Evolutionary conservation across 2,113 vertebrate genomes (phyloP).

Genomic region (Mustelus asterias): DNA sequence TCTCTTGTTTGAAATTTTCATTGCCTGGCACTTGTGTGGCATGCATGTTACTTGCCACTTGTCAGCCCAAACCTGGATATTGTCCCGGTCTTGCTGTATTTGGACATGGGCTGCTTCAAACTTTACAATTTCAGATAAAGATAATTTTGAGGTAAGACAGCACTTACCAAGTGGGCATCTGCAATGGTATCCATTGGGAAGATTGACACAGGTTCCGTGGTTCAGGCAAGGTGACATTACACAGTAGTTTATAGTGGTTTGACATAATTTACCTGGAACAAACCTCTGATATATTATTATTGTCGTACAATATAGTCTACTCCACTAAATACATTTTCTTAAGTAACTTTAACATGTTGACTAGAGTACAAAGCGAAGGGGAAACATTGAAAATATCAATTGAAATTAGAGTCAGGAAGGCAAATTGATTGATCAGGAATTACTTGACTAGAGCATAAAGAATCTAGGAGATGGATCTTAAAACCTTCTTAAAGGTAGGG

Average conservation of each 20-base stretch:
- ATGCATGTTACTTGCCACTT: too few relatives aligned
- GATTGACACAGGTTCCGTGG: slow-evolving; percentile 53
- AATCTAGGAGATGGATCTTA: not conserved
- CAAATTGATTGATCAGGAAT: not conserved
- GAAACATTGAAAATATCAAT: not conserved
- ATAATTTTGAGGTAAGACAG: not conserved
- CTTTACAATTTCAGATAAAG: not conserved
- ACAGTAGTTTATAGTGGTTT: slow-evolving; percentile 53
- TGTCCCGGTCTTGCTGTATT: too few relatives aligned
- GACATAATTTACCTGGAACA: slow-evolving; percentile 52
- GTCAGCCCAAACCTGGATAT: too few relatives aligned
- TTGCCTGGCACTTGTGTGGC: too few relatives aligned
- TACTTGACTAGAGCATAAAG: not conserved
- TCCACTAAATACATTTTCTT: not conserved
- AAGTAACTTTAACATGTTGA: slow-evolving; percentile 10
- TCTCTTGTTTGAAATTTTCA: too few relatives aligned
- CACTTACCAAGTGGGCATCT: slow-evolving; percentile 61
- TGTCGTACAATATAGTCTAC: not conserved
- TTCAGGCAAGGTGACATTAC: slow-evolving; percentile 53
- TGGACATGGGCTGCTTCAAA: too few relatives aligned
- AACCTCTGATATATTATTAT: not conserved
- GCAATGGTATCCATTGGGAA: slow-evolving; percentile 54
- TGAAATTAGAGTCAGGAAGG: not conserved
- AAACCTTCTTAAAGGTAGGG: not conserved
- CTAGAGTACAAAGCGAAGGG: not conserved